Evolutionary conservation across 2,888 invertebrate species (phyloP), one percentile per base, ranked within the genome.

Genomic region (Hypercompe scribonia): DNA sequence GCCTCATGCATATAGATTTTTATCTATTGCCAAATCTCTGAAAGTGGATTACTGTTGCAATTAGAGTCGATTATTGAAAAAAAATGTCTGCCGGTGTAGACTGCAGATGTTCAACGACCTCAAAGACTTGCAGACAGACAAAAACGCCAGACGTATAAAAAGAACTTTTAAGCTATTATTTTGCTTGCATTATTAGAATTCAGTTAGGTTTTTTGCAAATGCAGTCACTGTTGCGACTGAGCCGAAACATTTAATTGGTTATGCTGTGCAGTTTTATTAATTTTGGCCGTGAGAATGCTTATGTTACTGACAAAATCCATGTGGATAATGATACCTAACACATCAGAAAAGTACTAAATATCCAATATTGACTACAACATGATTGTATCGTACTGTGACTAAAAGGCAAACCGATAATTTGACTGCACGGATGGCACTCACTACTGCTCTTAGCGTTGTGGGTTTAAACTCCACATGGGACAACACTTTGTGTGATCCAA

Each of bases 101-200:
- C 73, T 77, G 78, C 81, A 79, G 81, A 82, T 86, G 86, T 85
- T 81, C 86, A 80, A 79, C 72, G 76, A 84, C 78, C 82, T 82
- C 69, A 72, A 39, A 75, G 69, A 72, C 76, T 36, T 84, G 80
- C 84, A 88, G 88, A 88, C 89, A 68, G 61, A 84, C 86, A 91
- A 91, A 91, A 91, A 88, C 74, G 0, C 80, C 80, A 88, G 89
- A 89, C 89, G 42, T 72, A 84, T 85, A 90, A 90, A 88, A 88
- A 84, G 77, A 79, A 74, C 74, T 79, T 83, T 81, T 83, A 72
- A 82, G 77, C 80, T 84, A 87, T 85, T 73, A 82, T 79, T 79
- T 75, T 54, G 75, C 73, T 74, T 85, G 83, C 86, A 84, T 78
- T 79, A 75, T 66, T 69, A 71, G 74, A 78, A 61, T 73, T 78